A percentile compares a stretch with the other conserved stretches of the same genome.
Conservation (phyloP, 2,888 invertebrate genomes). For the Geotrupes spiniger region DNA sequence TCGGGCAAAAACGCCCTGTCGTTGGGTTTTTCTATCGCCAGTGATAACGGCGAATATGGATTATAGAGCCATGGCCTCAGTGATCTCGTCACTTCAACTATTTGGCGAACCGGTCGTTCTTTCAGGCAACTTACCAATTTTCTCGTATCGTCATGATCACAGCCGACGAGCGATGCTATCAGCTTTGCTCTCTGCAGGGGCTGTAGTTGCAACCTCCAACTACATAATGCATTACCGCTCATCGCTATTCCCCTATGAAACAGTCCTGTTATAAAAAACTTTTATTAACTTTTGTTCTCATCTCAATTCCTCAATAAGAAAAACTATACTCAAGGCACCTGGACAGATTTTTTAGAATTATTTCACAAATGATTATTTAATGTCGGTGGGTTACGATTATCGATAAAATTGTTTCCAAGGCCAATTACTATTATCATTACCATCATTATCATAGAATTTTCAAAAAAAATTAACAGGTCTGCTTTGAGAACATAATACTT, state of each 20-base stretch:
- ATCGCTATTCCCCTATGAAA: conserved; percentile 61
- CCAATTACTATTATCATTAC: too few relatives aligned
- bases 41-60: conserved; percentile 66
- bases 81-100: conserved; percentile 52
- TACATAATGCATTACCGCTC: conserved; percentile 64
- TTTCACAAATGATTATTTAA: too few relatives aligned
- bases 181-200: conserved; percentile 58
- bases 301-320: too few relatives aligned
- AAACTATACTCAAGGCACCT: too few relatives aligned
- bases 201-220: conserved; percentile 53
- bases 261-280: conserved; percentile 52
- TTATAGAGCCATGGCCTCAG: conserved; percentile 35
- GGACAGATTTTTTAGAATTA: too few relatives aligned
- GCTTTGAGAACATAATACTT: too few relatives aligned
- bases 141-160: conserved; percentile 52
- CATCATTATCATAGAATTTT: too few relatives aligned
- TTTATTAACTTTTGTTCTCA: too few relatives aligned
- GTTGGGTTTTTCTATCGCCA: conserved; percentile 56
- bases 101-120: conserved; percentile 55
- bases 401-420: too few relatives aligned
- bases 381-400: too few relatives aligned
- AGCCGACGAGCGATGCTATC: conserved; percentile 59
- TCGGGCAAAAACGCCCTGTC: conserved; percentile 55
- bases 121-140: conserved; percentile 62
- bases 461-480: too few relatives aligned